Base-by-base conservation (phyloP, 2,888 invertebrate species). In the Ennomos fuscantarius region DNA sequence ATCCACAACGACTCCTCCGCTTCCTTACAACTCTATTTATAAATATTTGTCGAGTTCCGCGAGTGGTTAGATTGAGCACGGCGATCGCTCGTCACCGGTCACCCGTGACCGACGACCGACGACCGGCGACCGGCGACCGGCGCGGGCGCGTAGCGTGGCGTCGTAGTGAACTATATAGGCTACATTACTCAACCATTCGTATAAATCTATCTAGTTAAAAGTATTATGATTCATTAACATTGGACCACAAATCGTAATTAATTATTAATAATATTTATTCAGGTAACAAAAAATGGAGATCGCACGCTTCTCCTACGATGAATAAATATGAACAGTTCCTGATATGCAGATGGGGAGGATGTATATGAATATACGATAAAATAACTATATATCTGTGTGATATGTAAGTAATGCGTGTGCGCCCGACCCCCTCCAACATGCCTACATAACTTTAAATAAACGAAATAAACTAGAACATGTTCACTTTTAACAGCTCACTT, bases 231-330 rank as follows among this genome's bases (percentile, higher is more conserved):
- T 89, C 87, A 84, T 87, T 84, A 91, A 90, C 87, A 92, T 93
- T 93, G 92, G 92, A 92, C 92, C 92, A 89, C 92, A 87, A 81
- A 89, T 91, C 79, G 87, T 91, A 89, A 88, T 88, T 88, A 87
- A 86, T 89, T 86, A 89, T 85, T 82, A 82, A 84, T 88, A 88
- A 85, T 89, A 89, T 87, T 84, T 87, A 91, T 86, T 93, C 92
- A 93, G 92, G 92, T 92, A 93, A 93, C 92, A 91, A 91, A 91
- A 89, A 89, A 64, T 68, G 73, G 68, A 81, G 87, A 80, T 74
- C 86, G 74, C 86, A 84, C 84, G 80, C 78, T 65, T 70, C 66
- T 67, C 63, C 60, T 66, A 58, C 45, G 53, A 63, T 63, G 59
- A 62, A 70, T 68, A 67, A 68, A 73, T 62, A 69, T 65, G 70